A percentile compares a stretch with the other conserved stretches of the same genome.
Conservation (phyloP, 2,888 invertebrate genomes). For the Drosophila hawaiiensis region DNA sequence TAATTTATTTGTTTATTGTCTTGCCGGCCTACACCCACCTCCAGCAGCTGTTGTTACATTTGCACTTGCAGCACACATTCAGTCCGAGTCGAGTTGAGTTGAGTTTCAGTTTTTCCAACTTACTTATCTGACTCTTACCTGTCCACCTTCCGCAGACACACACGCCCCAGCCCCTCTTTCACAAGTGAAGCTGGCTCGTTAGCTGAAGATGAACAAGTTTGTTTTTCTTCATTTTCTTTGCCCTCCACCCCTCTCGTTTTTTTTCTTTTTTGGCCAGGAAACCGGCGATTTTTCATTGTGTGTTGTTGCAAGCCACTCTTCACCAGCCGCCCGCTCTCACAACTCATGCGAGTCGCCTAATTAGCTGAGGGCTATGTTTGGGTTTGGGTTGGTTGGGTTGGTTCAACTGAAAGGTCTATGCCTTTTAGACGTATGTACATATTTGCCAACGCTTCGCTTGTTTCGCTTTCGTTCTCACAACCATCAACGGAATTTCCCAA, state of each 20-base stretch:
- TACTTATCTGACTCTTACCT: slow-evolving; percentile 36
- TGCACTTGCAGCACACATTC: slow-evolving; percentile 67
- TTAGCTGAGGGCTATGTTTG: slow-evolving; percentile 57
- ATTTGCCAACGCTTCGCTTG: slow-evolving; percentile 36
- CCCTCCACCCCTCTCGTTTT: slow-evolving; percentile 14
- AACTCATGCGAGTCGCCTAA: slow-evolving; percentile 64
- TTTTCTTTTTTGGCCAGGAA: slow-evolving; percentile 64
- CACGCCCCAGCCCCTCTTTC: slow-evolving; percentile 10
- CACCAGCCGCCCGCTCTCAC: slow-evolving; percentile 24
- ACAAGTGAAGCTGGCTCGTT: slow-evolving; percentile 58
- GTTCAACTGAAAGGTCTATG: slow-evolving; percentile 11
- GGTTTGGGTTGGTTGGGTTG: background rate
- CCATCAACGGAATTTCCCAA: slow-evolving; percentile 46
- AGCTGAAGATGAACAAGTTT: slow-evolving; percentile 79
- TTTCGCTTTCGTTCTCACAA: slow-evolving; percentile 60
- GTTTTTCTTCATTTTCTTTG: slow-evolving; percentile 35
- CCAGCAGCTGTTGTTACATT: slow-evolving; percentile 74
- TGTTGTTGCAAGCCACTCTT: background rate
- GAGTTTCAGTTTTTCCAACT: slow-evolving; percentile 20
- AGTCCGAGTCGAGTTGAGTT: background rate
- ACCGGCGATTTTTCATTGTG: slow-evolving; percentile 76
- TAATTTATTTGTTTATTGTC: slow-evolving; percentile 81
- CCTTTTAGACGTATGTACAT: slow-evolving; percentile 10
- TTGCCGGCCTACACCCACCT: slow-evolving; percentile 58
- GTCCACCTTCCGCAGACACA: slow-evolving; percentile 37